phyloP scores from a whole-genome alignment of 2,113 vertebrate species.

The Proterorhinus semilunaris region DNA sequence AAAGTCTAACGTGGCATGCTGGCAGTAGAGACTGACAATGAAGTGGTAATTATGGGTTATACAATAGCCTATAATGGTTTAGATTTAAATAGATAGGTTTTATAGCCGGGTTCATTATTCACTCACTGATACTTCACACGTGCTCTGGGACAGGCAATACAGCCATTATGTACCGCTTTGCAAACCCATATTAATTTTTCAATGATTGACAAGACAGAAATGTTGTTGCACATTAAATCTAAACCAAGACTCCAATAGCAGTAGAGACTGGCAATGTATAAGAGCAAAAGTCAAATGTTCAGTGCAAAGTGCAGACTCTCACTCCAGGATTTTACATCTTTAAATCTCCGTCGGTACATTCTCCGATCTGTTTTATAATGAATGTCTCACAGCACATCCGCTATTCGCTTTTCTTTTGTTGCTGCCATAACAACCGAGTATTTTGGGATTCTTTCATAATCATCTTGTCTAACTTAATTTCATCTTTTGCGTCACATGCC shows the following conservation, averaged over 20 bases:
- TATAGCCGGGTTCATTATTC: neutral
- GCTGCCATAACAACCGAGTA: conserved; percentile 5
- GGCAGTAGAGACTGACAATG: neutral
- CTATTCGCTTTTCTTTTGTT: neutral
- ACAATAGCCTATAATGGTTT: neutral
- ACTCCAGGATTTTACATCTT: too few species aligned
- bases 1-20: neutral
- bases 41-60: neutral
- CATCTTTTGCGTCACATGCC: neutral
- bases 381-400: neutral
- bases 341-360: too few species aligned
- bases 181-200: too few species aligned
- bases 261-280: too few species aligned
- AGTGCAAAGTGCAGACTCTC: too few species aligned
- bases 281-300: too few species aligned
- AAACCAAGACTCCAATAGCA: too few species aligned
- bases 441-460: neutral
- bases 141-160: neutral
- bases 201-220: too few species aligned
- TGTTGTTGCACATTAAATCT: too few species aligned
- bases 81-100: neutral
- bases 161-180: too few species aligned
- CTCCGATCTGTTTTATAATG: too few species aligned
- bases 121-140: neutral
- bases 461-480: conserved; percentile 1